These are phyloP conservation scores for Ectobius pallidus DNA, from an alignment of 2,888 invertebrate species.

Conservation along the genomic window DNA sequence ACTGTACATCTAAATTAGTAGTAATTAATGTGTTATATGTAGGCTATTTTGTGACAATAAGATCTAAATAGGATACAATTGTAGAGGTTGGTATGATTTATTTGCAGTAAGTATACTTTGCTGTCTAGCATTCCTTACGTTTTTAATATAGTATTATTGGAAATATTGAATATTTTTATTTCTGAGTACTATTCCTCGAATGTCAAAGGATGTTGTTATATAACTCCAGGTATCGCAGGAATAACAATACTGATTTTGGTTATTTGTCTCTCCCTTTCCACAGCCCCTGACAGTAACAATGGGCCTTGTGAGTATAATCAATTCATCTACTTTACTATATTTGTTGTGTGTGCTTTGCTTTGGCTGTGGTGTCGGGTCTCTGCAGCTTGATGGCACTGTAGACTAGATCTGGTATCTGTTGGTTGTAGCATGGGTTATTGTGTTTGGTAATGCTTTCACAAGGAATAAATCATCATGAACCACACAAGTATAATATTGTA, in stretches of 20 bases:
- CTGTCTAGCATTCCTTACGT: too few relatives aligned
- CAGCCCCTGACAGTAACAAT: constrained; percentile 86
- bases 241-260: constrained; percentile 41
- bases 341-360: constrained; percentile 42
- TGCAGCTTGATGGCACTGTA: too few relatives aligned
- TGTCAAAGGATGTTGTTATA: constrained; percentile 26
- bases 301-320: constrained; percentile 82
- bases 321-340: constrained; percentile 42
- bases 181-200: constrained; percentile 5
- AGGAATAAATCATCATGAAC: too few relatives aligned
- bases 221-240: constrained; percentile 13
- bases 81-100: too few relatives aligned
- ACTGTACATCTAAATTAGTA: too few relatives aligned
- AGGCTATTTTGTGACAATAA: too few relatives aligned
- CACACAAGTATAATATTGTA: too few relatives aligned
- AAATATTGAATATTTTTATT: neutral
- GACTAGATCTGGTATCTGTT: neutral
- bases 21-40: too few relatives aligned
- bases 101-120: too few relatives aligned
- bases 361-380: constrained; percentile 34
- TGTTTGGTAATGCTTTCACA: neutral
- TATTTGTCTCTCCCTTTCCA: constrained; percentile 59
- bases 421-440: neutral
- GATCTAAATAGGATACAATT: too few relatives aligned
- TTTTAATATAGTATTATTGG: too few relatives aligned